These are phyloP conservation scores for Sminthopsis crassicaudata DNA, from an alignment of 2,113 vertebrate species.

Conservation along the genomic window DNA sequence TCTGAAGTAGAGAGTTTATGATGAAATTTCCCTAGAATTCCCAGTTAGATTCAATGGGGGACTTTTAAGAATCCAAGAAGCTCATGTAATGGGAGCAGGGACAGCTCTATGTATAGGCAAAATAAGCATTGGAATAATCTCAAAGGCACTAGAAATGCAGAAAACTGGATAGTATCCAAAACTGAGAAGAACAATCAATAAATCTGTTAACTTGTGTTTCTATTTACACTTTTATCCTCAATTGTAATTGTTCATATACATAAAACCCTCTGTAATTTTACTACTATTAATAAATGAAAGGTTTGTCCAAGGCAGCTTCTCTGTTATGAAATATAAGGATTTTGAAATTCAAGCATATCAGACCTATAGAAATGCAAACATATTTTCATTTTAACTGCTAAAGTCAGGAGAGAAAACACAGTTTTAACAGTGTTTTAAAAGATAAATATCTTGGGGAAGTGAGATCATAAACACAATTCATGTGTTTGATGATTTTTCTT, in stretches of 20 bases:
- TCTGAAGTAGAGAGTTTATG: not conserved
- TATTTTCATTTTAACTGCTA: not conserved
- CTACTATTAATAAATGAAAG: not conserved
- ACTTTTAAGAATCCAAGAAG: not conserved
- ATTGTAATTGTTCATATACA: not conserved
- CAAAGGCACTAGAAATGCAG: not conserved
- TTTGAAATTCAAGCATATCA: constrained; percentile 23
- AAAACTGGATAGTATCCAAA: not conserved
- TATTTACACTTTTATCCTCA: not conserved
- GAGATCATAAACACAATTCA: not conserved
- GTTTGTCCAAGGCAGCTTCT: not conserved
- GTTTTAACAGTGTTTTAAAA: constrained; percentile 1
- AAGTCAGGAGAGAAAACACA: not conserved
- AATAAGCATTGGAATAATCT: not conserved
- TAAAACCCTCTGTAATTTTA: not conserved
- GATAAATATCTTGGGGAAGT: not conserved
- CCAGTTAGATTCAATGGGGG: not conserved
- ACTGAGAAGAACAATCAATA: not conserved
- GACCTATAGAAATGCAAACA: not conserved
- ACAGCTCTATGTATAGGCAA: not conserved
- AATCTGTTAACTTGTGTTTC: not conserved
- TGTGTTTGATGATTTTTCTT: not conserved
- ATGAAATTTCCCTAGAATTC: not conserved
- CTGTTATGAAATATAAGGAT: constrained; percentile 4
- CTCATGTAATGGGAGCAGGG: not conserved